phyloP scores from a whole-genome alignment of 2,888 invertebrate genomes.

The Drosophila fungiperda region DNA sequence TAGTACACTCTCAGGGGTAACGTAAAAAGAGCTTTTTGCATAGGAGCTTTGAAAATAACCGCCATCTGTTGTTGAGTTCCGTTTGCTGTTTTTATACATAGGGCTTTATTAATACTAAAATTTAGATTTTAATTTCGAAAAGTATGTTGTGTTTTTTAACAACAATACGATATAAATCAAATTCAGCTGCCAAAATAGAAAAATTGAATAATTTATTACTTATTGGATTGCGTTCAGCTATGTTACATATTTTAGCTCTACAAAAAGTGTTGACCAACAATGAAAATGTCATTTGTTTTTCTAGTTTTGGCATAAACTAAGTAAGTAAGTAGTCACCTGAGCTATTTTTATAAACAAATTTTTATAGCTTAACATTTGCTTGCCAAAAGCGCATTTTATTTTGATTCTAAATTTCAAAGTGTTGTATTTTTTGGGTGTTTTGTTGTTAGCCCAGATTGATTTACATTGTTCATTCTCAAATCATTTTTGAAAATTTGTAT shows the following conservation, averaged over 20 bases:
- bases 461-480: not conserved
- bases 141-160: not conserved
- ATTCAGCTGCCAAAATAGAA: not conserved
- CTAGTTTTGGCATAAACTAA: not conserved
- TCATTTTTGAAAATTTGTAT: not conserved
- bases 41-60: constrained; percentile 17
- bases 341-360: not conserved
- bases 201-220: not conserved
- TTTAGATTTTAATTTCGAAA: not conserved
- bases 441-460: not conserved
- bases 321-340: not conserved
- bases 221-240: not conserved
- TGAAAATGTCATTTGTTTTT: not conserved
- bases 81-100: not conserved
- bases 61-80: constrained; percentile 45
- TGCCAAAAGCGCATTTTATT: constrained; percentile 5
- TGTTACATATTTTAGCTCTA: not conserved
- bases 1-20: constrained; percentile 65
- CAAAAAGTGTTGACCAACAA: not conserved
- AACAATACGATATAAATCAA: not conserved
- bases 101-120: not conserved
- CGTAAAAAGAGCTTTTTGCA: constrained; percentile 33
- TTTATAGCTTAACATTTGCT: not conserved
- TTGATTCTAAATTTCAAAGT: not conserved
- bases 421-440: not conserved